These are phyloP conservation scores for Drosophila burlai DNA, from an alignment of 1,140 invertebrate genomes.

Conservation along the genomic window DNA sequence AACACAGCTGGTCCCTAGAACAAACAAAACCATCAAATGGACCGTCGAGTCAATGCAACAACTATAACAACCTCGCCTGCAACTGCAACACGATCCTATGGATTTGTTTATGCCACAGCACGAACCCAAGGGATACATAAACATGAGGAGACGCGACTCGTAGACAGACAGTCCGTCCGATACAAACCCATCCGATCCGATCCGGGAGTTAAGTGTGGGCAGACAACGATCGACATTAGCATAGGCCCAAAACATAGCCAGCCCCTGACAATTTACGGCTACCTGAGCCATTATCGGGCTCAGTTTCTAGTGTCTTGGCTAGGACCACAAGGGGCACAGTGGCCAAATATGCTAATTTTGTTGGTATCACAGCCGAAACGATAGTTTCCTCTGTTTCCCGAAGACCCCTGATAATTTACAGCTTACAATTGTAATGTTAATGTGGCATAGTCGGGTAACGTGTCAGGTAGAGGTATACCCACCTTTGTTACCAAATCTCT, in stretches of 20 bases:
- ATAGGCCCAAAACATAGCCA: constrained; percentile 44
- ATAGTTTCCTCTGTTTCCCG: constrained; percentile 16
- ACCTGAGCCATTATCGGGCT: constrained; percentile 58
- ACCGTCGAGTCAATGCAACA: constrained; percentile 34
- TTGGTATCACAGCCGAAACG: constrained; percentile 46
- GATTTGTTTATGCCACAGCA: constrained; percentile 78
- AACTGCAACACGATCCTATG: constrained; percentile 56
- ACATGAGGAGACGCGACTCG: constrained; percentile 10
- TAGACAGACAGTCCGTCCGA: constrained; percentile 9
- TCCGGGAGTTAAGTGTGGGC: constrained; percentile 51
- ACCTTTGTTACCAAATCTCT: constrained; percentile 26
- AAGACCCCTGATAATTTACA: constrained; percentile 63
- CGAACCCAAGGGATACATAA: constrained; percentile 49
- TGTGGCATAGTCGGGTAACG: constrained; percentile 33
- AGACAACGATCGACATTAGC: constrained; percentile 48
- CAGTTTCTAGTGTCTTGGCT: constrained; percentile 21
- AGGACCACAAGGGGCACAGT: constrained; percentile 41
- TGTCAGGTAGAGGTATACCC: constrained; percentile 50
- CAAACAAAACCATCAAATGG: constrained; percentile 53
- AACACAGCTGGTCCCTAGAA: constrained; percentile 64
- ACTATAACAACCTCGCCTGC: constrained; percentile 22
- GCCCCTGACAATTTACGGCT: constrained; percentile 65
- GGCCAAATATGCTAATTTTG: constrained; percentile 78
- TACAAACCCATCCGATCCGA: constrained; percentile 28
- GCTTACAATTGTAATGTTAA: constrained; percentile 71